Evolutionary conservation across 1,140 invertebrate genomes (phyloP).

Genomic region (Proctacanthus coquilletti): DNA sequence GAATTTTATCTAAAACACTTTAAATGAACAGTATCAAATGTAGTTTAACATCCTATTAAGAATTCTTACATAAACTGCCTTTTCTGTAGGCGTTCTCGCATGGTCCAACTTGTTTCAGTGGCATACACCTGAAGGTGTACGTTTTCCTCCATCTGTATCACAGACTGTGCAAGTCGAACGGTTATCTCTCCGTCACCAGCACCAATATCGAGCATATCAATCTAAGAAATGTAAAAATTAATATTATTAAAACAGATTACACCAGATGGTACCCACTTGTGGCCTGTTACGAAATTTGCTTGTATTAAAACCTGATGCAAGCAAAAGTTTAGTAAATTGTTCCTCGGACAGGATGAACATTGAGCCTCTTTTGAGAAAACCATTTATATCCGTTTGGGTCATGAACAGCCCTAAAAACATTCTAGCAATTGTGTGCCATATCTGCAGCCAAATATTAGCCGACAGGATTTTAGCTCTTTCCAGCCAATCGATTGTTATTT

Average conservation of each 20-base stretch:
- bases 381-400: slow-evolving; percentile 66
- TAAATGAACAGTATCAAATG: not conserved
- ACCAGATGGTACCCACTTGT: too few species aligned
- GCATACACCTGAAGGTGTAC: slow-evolving; percentile 55
- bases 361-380: slow-evolving; percentile 58
- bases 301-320: slow-evolving; percentile 22
- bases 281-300: not conserved
- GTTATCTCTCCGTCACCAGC: slow-evolving; percentile 83
- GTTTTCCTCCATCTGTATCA: slow-evolving; percentile 13
- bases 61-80: slow-evolving; percentile 50
- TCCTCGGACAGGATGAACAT: slow-evolving; percentile 75
- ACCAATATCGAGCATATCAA: slow-evolving; percentile 60
- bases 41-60: not conserved
- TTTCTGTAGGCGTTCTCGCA: slow-evolving; percentile 51
- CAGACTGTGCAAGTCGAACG: slow-evolving; percentile 39
- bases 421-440: slow-evolving; percentile 51
- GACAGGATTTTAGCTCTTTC: slow-evolving; percentile 46
- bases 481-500: slow-evolving; percentile 50
- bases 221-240: slow-evolving; percentile 6
- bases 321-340: slow-evolving; percentile 50
- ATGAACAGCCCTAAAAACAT: slow-evolving; percentile 53
- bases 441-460: slow-evolving; percentile 50
- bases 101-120: slow-evolving; percentile 70
- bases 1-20: slow-evolving; percentile 18
- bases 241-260: slow-evolving; percentile 2